These are phyloP conservation scores for Neodontobutis hainanensis DNA, from an alignment of 2,113 vertebrate genomes.

Conservation along the genomic window DNA sequence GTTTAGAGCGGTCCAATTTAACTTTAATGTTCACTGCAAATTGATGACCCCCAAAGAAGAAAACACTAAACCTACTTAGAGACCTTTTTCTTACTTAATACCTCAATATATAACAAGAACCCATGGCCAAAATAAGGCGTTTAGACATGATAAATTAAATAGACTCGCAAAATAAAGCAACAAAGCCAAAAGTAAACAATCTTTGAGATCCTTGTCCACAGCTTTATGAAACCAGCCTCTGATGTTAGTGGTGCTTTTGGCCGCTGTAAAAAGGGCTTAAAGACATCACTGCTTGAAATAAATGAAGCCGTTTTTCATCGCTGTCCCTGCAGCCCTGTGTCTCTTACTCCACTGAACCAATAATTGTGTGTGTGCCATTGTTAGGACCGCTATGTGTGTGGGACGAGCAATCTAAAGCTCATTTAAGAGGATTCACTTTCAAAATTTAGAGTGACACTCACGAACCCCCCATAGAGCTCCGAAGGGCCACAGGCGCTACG, in stretches of 20 bases:
- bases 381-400: slow-evolving; percentile 34
- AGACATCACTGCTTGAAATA: slow-evolving; percentile 5
- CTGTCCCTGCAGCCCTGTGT: not conserved
- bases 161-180: not conserved
- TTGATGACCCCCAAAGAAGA: too few relatives aligned
- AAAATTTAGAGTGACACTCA: slow-evolving; percentile 46
- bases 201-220: not conserved
- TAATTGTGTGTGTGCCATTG: not conserved
- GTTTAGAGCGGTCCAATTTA: too few relatives aligned
- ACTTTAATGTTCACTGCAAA: too few relatives aligned
- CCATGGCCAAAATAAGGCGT: too few relatives aligned
- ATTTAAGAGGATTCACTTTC: slow-evolving; percentile 29
- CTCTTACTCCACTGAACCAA: not conserved
- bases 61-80: too few relatives aligned
- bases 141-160: not conserved
- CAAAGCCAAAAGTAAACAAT: not conserved
- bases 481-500: slow-evolving; percentile 31
- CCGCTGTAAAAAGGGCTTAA: slow-evolving; percentile 2
- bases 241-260: not conserved
- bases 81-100: too few relatives aligned
- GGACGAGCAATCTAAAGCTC: slow-evolving; percentile 17
- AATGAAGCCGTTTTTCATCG: slow-evolving; percentile 9
- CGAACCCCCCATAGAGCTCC: slow-evolving; percentile 10
- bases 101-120: too few relatives aligned
- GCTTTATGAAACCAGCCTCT: not conserved